Evolutionary conservation across 2,888 invertebrate genomes (phyloP).

Genomic region (Chydorus sphaericus): DNA sequence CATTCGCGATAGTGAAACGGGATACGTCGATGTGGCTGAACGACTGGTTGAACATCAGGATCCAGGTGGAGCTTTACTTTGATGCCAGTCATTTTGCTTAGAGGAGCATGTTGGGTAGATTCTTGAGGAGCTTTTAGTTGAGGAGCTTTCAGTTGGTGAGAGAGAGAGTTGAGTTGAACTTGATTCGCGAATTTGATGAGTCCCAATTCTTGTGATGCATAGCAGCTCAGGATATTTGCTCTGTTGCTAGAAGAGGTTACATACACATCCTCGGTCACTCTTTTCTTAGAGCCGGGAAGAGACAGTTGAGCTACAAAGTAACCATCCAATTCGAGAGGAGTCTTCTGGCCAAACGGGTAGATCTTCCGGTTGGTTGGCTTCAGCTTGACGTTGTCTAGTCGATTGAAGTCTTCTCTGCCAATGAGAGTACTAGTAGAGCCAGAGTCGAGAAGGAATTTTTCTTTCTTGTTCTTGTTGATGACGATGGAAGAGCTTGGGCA

Average conservation of each 20-base stretch:
- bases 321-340: background rate
- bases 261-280: background rate
- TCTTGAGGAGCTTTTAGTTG: background rate
- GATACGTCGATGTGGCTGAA: constrained; percentile 1
- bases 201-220: background rate
- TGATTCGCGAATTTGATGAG: background rate
- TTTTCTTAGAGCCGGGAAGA: no score
- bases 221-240: background rate
- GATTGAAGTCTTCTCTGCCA: background rate
- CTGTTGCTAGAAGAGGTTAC: background rate
- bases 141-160: background rate
- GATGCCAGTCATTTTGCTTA: constrained; percentile 1
- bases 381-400: background rate
- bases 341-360: background rate
- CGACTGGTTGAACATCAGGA: background rate
- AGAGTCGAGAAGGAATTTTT: background rate
- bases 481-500: background rate
- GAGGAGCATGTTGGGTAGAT: background rate
- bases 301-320: background rate
- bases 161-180: background rate
- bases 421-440: background rate
- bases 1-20: background rate
- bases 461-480: background rate
- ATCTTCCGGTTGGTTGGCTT: background rate
- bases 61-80: background rate